Evolutionary conservation across 2,113 vertebrate genomes (phyloP).

Genomic region (Tetraodon nigroviridis): DNA sequence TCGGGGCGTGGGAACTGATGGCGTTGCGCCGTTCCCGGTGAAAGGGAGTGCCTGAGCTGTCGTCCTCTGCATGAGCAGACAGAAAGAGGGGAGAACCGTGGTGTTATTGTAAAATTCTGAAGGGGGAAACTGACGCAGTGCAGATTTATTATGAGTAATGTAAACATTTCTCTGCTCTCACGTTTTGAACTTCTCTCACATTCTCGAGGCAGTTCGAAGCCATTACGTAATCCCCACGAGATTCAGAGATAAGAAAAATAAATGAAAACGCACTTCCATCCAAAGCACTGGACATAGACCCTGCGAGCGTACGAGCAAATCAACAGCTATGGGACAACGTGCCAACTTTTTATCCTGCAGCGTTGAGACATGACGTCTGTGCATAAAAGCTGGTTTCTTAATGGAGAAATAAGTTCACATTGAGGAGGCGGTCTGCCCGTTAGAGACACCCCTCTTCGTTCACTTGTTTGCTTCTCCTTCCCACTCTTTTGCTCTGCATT

Average conservation of each 20-base stretch:
- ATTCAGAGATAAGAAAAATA: too few relatives aligned
- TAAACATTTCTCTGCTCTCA: too few relatives aligned
- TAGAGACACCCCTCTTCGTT: slow-evolving; percentile 22
- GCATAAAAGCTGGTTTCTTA: slow-evolving; percentile 12
- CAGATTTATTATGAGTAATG: background rate
- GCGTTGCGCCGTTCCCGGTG: slow-evolving; percentile 94
- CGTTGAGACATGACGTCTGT: too few relatives aligned
- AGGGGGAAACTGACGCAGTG: slow-evolving; percentile 19
- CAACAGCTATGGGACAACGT: too few relatives aligned
- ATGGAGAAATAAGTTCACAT: slow-evolving; percentile 49
- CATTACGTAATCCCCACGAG: too few relatives aligned
- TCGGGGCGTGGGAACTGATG: slow-evolving; percentile 82
- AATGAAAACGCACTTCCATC: too few relatives aligned
- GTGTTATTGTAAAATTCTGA: background rate
- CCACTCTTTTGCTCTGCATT: slow-evolving; percentile 26
- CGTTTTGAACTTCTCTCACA: too few relatives aligned
- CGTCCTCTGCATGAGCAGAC: slow-evolving; percentile 80
- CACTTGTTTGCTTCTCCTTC: background rate
- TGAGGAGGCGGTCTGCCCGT: slow-evolving; percentile 58
- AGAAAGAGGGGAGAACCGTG: slow-evolving; percentile 1
- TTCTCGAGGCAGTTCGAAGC: too few relatives aligned
- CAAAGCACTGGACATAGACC: too few relatives aligned
- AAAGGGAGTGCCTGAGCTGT: slow-evolving; percentile 86
- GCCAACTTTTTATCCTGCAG: too few relatives aligned
- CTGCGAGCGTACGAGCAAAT: too few relatives aligned